phyloP scores from a whole-genome alignment of 2,113 vertebrate species.

The Rhinolophus sinicus region DNA sequence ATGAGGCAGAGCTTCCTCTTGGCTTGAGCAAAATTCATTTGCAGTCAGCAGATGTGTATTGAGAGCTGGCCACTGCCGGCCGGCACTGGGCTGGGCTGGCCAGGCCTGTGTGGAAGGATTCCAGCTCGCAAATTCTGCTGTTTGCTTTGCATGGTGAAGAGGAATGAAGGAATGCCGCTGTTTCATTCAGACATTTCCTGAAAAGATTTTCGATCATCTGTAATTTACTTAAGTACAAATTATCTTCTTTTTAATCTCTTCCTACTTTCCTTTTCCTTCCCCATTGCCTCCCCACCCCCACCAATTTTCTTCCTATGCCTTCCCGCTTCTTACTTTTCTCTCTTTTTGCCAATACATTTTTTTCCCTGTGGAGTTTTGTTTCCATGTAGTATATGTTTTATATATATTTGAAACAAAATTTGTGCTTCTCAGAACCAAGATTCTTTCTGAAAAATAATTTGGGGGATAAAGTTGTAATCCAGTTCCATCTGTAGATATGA shows the following conservation, averaged over 20 bases:
- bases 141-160: background rate
- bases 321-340: background rate
- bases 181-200: background rate
- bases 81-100: background rate
- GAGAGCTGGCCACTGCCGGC: background rate
- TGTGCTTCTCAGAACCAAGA: background rate
- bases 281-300: background rate
- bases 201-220: conserved; percentile 7
- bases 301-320: background rate
- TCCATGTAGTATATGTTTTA: background rate
- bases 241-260: background rate
- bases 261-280: background rate
- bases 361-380: background rate
- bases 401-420: background rate
- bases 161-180: background rate
- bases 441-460: conserved; percentile 17
- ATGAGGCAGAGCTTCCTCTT: background rate
- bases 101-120: background rate
- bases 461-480: background rate
- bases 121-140: background rate
- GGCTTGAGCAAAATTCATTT: conserved; percentile 46
- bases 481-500: background rate
- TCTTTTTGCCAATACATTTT: background rate
- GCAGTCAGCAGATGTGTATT: background rate
- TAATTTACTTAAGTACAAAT: background rate